Evolutionary conservation across 1,140 invertebrate genomes (phyloP), one percentile per base, ranked within the genome.

Genomic region (Formica exsecta): DNA sequence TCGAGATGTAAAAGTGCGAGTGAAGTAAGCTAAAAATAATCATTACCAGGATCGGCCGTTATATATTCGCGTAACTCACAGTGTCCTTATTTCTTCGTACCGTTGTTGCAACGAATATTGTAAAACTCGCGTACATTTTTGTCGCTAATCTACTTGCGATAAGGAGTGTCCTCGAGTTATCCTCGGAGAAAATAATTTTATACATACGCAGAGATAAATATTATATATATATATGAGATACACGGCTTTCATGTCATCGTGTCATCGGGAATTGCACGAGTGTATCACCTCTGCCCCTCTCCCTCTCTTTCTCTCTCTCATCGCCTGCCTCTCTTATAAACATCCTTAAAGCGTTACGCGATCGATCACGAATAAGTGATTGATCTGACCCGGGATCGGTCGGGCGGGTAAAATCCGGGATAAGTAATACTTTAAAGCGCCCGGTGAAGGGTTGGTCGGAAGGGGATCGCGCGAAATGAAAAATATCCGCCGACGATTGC

Each of bases 291-390:
- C 44, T 3, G 7, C 44, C 9, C 41, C 11, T 0, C 41, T 9
- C 41, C n/a, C n/a, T 8, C 22, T 48, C 22, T 22, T 62, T 5
- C 76, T 16, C 76, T 2, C 41, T n/a, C 77, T 32, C 36, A 0
- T 36, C 22, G 38, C 36, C 44, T 16, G 19, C n/a, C 29, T 13
- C 54, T 38, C 68, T 74, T 61, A 62, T 83, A 83, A 83, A 83
- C 79, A 83, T 83, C 79, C 68, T 83, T 83, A 83, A 83, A 83
- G 79, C 68, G 68, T 74, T 38, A 48, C 68, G 79, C 79, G 79
- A 83, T 83, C 79, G 79, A 83, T 83, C 79, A 83, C 68, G 79
- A 83, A 83, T 83, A 73, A 73, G 79, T 83, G 79, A 83, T 83
- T 83, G 79, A 83, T 83, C 68, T 83, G 79, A 83, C 79, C 79